phyloP scores from a whole-genome alignment of 2,797 vertebrate species.

The Manis crassicaudata region DNA sequence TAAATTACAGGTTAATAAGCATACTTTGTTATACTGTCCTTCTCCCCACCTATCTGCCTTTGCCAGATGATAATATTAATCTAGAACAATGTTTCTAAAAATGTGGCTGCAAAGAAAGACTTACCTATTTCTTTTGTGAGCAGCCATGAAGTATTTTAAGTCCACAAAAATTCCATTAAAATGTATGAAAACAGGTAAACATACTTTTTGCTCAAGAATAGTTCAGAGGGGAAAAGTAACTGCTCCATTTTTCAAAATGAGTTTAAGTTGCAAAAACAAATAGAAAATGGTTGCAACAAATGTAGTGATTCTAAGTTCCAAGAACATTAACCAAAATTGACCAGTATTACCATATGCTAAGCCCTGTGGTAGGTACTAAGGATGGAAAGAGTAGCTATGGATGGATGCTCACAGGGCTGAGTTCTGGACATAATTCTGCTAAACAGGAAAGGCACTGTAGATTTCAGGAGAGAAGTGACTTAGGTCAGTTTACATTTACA shows the following conservation, averaged over 20 bases:
- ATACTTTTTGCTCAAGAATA: background rate
- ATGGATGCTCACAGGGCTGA: background rate
- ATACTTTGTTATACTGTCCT: background rate
- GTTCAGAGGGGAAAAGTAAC: background rate
- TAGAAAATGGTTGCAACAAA: background rate
- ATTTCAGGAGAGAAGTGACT: slow-evolving; percentile 7
- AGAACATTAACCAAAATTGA: background rate
- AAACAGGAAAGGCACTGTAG: background rate
- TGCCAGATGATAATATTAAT: background rate
- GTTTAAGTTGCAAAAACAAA: slow-evolving; percentile 13
- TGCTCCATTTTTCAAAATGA: background rate
- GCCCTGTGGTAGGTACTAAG: background rate
- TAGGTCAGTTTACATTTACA: slow-evolving; percentile 59
- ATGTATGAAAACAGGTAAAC: background rate
- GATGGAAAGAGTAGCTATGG: background rate
- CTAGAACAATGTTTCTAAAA: background rate
- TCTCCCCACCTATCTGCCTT: background rate
- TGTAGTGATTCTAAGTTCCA: background rate
- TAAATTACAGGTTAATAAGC: slow-evolving; percentile 67
- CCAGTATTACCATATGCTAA: background rate
- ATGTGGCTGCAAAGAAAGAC: background rate
- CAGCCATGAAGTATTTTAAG: background rate
- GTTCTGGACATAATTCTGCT: background rate
- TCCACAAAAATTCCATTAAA: background rate
- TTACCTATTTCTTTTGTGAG: background rate